Conservation (phyloP, 2,113 vertebrate genomes). For the Albula goreensis region DNA sequence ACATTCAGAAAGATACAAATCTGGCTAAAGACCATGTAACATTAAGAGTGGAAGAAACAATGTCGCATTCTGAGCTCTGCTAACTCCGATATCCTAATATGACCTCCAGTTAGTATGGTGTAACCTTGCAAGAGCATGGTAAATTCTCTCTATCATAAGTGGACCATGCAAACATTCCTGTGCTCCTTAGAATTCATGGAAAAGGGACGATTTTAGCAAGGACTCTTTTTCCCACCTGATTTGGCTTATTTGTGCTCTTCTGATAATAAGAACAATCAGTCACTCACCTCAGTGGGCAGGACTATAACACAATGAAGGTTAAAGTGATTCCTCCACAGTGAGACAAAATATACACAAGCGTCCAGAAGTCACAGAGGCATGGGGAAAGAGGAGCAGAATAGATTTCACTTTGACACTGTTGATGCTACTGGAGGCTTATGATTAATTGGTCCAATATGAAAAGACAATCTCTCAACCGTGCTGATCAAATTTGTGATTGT, state of each 20-base stretch:
- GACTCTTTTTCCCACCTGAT: conserved; percentile 30
- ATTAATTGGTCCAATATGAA: neutral
- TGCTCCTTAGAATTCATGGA: neutral
- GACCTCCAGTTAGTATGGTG: conserved; percentile 22
- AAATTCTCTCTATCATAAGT: neutral
- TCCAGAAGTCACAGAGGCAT: neutral
- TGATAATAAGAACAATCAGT: conserved; percentile 41
- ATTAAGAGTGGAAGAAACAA: neutral
- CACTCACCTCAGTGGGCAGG: conserved; percentile 38
- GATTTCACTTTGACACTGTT: neutral
- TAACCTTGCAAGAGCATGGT: conserved; percentile 7
- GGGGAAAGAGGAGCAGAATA: neutral
- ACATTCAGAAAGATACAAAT: neutral
- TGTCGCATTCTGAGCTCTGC: neutral
- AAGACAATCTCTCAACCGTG: neutral
- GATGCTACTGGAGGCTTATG: neutral
- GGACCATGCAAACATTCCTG: neutral
- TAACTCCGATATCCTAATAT: neutral
- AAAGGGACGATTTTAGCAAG: conserved; percentile 34
- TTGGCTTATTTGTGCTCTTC: conserved; percentile 40
- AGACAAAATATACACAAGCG: neutral
- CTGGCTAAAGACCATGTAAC: too few relatives aligned
- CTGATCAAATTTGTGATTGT: neutral
- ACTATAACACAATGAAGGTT: conserved; percentile 34
- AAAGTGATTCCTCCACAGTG: conserved; percentile 35